These are phyloP conservation scores for Periophthalmus magnuspinnatus DNA, from an alignment of 2,797 vertebrate genomes.

Conservation along the genomic window DNA sequence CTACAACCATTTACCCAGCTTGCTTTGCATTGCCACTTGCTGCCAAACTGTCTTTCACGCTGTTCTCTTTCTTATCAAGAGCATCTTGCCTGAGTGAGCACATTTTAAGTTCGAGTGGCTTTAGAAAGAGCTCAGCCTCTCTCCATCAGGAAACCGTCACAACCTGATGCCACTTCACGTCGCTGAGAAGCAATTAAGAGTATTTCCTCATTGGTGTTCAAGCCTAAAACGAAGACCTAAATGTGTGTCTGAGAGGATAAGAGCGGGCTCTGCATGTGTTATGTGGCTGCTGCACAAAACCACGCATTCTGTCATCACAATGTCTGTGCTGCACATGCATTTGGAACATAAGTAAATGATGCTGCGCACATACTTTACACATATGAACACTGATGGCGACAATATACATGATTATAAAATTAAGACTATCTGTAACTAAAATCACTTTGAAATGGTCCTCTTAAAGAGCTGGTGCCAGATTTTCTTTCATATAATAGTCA, in stretches of 20 bases:
- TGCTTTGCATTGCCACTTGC: slow-evolving; percentile 48
- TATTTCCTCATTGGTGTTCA: slow-evolving; percentile 56
- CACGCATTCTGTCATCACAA: slow-evolving; percentile 22
- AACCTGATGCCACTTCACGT: slow-evolving; percentile 38
- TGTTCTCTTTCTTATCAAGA: slow-evolving; percentile 43
- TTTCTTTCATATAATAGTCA: no score
- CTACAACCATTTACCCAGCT: slow-evolving; percentile 46
- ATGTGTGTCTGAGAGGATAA: slow-evolving; percentile 11
- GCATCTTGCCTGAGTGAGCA: slow-evolving; percentile 44
- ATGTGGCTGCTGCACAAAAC: slow-evolving; percentile 33
- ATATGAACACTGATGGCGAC: background rate
- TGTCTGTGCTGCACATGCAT: background rate
- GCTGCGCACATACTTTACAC: background rate
- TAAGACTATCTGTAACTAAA: no score
- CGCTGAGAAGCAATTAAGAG: slow-evolving; percentile 57
- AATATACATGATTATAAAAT: background rate
- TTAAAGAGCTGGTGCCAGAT: no score
- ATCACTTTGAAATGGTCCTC: no score
- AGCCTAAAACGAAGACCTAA: slow-evolving; percentile 36
- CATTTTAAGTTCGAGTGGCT: slow-evolving; percentile 44
- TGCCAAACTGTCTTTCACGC: slow-evolving; percentile 43
- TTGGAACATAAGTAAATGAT: background rate
- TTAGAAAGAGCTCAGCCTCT: slow-evolving; percentile 35
- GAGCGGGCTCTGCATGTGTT: slow-evolving; percentile 41
- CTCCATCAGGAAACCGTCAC: slow-evolving; percentile 45